A percentile compares a stretch with the other conserved stretches of the same genome.
Conservation (phyloP, 1,140 invertebrate species). For the Drosophila albomicans region DNA sequence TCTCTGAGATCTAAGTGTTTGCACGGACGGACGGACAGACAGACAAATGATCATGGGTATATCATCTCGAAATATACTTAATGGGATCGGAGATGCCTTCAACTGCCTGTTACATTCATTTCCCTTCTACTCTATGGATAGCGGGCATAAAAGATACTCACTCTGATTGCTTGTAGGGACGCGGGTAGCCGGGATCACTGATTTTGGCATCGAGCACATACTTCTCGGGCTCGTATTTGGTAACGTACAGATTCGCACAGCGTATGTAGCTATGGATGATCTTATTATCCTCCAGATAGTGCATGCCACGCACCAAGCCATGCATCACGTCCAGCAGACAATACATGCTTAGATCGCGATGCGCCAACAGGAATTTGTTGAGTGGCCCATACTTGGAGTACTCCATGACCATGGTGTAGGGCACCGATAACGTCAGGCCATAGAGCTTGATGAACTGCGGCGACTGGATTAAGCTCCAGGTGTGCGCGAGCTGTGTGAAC, state of each 20-base stretch:
- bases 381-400: constrained; percentile 91
- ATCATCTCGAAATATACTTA: too few relatives aligned
- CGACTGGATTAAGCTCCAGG: constrained; percentile 91
- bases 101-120: too few relatives aligned
- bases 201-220: constrained; percentile 91
- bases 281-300: constrained; percentile 88
- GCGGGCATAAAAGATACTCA: constrained; percentile 33
- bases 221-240: constrained; percentile 87
- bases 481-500: constrained; percentile 90
- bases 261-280: constrained; percentile 94
- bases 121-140: too few relatives aligned
- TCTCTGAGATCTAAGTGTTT: too few relatives aligned
- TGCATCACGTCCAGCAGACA: constrained; percentile 92
- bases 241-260: constrained; percentile 92
- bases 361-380: constrained; percentile 88
- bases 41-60: too few relatives aligned
- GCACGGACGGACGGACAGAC: too few relatives aligned
- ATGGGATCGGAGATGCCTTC: too few relatives aligned
- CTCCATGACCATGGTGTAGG: constrained; percentile 93
- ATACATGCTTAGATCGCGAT: constrained; percentile 87
- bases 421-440: constrained; percentile 90
- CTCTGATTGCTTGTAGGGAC: constrained; percentile 69
- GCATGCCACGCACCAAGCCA: constrained; percentile 90
- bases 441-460: constrained; percentile 90
- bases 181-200: constrained; percentile 90